Percentiles rank a stretch among this genome's conserved stretches.
phyloP scores from a whole-genome alignment of 2,888 invertebrate species.

The Eupithecia abbreviata region DNA sequence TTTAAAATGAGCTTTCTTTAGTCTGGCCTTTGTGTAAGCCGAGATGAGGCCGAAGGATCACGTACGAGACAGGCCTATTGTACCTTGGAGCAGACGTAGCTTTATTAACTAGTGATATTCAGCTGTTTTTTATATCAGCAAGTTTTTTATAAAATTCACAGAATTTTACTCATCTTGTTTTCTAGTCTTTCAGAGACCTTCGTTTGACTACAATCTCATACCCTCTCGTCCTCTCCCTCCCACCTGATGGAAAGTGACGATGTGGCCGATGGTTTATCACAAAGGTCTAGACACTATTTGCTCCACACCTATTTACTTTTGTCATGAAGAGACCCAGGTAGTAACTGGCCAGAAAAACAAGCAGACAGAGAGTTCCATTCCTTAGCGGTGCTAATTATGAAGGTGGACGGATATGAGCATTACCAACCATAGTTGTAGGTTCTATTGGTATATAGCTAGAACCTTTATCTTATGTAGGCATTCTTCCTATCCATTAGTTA shows the following conservation, averaged over 20 bases:
- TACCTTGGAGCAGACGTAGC: slow-evolving; percentile 24
- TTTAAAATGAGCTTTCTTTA: slow-evolving; percentile 28
- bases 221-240: too few relatives aligned
- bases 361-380: too few relatives aligned
- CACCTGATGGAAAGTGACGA: too few relatives aligned
- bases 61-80: slow-evolving; percentile 32
- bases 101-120: slow-evolving; percentile 13
- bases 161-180: too few relatives aligned
- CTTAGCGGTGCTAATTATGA: too few relatives aligned
- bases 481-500: slow-evolving; percentile 20
- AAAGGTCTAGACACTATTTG: neutral
- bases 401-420: neutral
- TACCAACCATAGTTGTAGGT: neutral
- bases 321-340: neutral
- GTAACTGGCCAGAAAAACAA: too few relatives aligned
- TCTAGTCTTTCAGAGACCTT: neutral
- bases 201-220: neutral
- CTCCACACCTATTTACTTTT: neutral
- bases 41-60: slow-evolving; percentile 27
- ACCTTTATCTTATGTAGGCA: neutral
- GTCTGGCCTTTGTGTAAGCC: slow-evolving; percentile 28
- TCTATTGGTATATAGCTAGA: neutral
- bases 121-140: slow-evolving; percentile 17
- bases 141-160: too few relatives aligned
- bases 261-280: too few relatives aligned